Conservation (phyloP, 2,113 vertebrate genomes). For the Nanorana parkeri region DNA sequence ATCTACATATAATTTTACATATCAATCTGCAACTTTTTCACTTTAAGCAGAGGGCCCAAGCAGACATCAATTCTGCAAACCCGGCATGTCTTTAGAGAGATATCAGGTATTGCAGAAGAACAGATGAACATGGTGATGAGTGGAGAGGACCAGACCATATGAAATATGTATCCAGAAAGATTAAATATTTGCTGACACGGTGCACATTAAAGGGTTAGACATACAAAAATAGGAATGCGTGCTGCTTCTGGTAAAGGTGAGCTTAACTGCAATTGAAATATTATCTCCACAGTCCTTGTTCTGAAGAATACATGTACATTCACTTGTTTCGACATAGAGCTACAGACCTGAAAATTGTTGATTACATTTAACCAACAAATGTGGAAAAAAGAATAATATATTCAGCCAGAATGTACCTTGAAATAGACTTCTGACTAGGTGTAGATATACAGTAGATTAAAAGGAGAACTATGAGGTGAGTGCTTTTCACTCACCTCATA, state of each 20-base stretch:
- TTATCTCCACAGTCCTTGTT: background rate
- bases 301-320: no score
- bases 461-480: no score
- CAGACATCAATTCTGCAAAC: background rate
- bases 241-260: conserved; percentile 16
- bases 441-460: no score
- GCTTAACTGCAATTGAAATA: background rate
- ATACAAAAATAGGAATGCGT: background rate
- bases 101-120: conserved; percentile 30
- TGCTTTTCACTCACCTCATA: no score
- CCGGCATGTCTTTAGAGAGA: background rate
- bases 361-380: no score
- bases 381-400: no score
- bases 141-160: conserved; percentile 30
- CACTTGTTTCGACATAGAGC: no score
- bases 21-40: conserved; percentile 1
- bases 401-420: no score
- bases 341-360: no score
- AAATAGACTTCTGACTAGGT: no score
- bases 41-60: background rate
- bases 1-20: conserved; percentile 30
- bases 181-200: conserved; percentile 36
- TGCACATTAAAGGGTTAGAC: conserved; percentile 5
- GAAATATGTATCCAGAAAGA: conserved; percentile 14
- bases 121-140: conserved; percentile 29